These are phyloP conservation scores for Leucopternis melanops DNA, from an alignment of 2,113 vertebrate genomes.

Conservation along the genomic window DNA sequence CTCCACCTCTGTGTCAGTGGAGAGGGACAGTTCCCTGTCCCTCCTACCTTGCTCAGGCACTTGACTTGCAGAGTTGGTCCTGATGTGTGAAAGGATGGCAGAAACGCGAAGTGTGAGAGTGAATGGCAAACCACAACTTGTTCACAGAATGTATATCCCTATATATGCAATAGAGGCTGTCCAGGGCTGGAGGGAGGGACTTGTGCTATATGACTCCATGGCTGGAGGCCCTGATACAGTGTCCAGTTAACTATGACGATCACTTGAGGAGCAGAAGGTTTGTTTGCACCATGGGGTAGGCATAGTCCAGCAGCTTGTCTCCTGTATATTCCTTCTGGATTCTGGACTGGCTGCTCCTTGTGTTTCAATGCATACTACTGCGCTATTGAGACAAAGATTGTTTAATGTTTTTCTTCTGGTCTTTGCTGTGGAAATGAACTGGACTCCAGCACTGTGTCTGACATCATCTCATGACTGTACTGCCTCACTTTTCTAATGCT, in stretches of 20 bases:
- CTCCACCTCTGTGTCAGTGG: accelerated
- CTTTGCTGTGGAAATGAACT: not conserved
- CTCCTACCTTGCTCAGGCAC: accelerated
- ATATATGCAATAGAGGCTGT: not conserved
- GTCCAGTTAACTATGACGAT: not conserved
- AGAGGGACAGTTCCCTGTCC: not conserved
- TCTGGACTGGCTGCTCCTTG: not conserved
- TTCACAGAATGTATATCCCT: not conserved
- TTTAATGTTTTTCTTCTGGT: not conserved
- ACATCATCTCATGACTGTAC: not conserved
- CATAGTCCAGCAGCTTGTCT: not conserved
- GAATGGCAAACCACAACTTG: not conserved
- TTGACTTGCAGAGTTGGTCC: not conserved
- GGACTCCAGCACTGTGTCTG: not conserved
- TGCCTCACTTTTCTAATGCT: not conserved
- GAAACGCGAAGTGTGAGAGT: not conserved
- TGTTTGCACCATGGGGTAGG: not conserved
- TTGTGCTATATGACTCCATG: not conserved
- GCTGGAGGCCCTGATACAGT: not conserved
- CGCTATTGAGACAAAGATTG: not conserved
- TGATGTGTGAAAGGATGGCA: not conserved
- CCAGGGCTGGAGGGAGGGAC: not conserved
- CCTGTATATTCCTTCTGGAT: not conserved
- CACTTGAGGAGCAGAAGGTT: not conserved
- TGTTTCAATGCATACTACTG: not conserved